Conservation (phyloP, 2,888 invertebrate species). For the Allygus modestus region DNA sequence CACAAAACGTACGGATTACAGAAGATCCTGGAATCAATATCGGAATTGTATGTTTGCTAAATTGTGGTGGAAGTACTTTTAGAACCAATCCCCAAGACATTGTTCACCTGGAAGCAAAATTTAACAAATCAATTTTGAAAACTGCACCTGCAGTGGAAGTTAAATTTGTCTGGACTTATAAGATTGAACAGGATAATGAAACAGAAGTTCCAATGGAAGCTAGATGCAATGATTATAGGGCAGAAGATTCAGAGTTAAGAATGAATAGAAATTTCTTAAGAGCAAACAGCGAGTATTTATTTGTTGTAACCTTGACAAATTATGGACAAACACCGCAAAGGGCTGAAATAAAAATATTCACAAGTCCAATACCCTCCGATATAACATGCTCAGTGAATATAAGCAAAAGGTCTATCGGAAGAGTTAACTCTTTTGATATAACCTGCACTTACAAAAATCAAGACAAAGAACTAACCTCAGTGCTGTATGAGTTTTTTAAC, state of each 20-base stretch:
- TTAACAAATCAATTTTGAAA: background rate
- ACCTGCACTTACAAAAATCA: background rate
- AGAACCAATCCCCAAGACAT: background rate
- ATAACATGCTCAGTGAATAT: background rate
- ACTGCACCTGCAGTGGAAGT: background rate
- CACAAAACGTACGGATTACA: background rate
- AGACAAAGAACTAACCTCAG: background rate
- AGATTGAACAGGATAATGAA: background rate
- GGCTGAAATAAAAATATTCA: background rate
- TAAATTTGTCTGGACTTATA: conserved; percentile 10
- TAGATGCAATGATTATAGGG: background rate
- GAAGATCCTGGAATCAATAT: background rate
- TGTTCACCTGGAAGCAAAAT: background rate
- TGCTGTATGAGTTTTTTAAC: background rate
- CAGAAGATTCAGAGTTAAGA: conserved; percentile 13
- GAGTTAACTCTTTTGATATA: background rate
- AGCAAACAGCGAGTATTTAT: background rate
- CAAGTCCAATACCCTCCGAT: background rate
- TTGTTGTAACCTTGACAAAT: background rate
- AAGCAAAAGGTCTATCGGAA: background rate
- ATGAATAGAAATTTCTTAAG: background rate
- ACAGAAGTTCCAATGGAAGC: conserved; percentile 21
- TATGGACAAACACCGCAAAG: background rate
- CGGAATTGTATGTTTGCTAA: background rate
- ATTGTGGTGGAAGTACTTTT: background rate